Percentiles rank a stretch among this genome's conserved stretches.
Conservation (phyloP, 2,797 vertebrate genomes). For the Anguilla obscura region DNA sequence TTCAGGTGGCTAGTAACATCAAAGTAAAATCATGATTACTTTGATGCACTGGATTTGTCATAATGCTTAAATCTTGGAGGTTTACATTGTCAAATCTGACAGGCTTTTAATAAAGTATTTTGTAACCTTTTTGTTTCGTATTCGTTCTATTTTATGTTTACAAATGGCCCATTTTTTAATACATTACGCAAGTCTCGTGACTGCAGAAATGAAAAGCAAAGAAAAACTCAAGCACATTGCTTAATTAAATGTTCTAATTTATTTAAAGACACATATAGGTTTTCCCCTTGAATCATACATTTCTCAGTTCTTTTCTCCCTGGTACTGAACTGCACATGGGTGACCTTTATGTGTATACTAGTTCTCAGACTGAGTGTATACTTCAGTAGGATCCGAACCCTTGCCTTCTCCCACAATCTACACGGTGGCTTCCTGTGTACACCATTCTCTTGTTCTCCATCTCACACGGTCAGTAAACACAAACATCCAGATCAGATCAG, state of each 20-base stretch:
- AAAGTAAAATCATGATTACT: not conserved
- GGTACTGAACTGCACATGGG: not conserved
- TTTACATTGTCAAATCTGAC: conserved; percentile 1
- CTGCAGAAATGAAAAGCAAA: not conserved
- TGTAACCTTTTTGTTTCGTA: conserved; percentile 28
- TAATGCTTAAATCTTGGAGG: not conserved
- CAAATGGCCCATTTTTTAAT: not conserved
- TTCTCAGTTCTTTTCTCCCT: not conserved
- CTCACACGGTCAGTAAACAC: not conserved
- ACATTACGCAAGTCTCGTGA: not conserved
- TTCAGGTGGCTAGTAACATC: not conserved
- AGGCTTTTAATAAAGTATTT: conserved; percentile 41
- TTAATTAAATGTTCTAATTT: conserved; percentile 16
- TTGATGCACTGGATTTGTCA: not conserved
- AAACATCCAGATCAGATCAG: not conserved
- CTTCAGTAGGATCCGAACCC: not conserved
- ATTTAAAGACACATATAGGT: not conserved
- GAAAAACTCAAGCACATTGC: not conserved
- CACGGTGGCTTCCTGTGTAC: not conserved
- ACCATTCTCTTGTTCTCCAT: no score
- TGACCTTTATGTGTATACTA: not conserved
- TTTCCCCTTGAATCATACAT: not conserved
- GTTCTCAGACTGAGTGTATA: not conserved
- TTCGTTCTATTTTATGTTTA: not conserved
- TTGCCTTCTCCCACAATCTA: not conserved